Conservation (phyloP, 2,113 vertebrate genomes). For the Fregetta grallaria region DNA sequence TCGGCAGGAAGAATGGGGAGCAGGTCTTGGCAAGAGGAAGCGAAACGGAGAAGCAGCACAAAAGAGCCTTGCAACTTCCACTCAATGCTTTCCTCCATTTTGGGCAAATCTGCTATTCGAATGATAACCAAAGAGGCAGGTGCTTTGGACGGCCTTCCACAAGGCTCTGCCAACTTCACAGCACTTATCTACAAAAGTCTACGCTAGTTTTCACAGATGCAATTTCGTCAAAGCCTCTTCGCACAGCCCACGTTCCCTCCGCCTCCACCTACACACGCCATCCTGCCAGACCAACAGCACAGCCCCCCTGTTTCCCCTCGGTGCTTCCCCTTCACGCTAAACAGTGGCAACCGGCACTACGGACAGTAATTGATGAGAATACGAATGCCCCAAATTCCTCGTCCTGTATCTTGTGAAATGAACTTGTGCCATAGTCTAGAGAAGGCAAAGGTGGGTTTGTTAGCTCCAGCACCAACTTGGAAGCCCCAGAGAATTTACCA, state of each 20-base stretch:
- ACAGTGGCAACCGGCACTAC: background rate
- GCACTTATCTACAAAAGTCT: background rate
- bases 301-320: background rate
- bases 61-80: slow-evolving; percentile 35
- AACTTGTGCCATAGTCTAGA: background rate
- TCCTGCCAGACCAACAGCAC: background rate
- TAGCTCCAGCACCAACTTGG: background rate
- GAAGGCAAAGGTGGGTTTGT: background rate
- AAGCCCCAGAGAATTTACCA: background rate
- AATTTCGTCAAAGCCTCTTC: background rate
- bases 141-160: slow-evolving; percentile 13
- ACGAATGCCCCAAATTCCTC: background rate
- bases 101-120: background rate
- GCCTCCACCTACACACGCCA: background rate
- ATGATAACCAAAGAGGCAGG: slow-evolving; percentile 33
- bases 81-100: slow-evolving; percentile 17
- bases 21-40: slow-evolving; percentile 32
- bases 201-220: background rate
- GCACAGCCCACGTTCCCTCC: background rate
- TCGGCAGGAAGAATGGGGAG: background rate
- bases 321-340: background rate
- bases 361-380: background rate
- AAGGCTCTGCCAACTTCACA: slow-evolving; percentile 23
- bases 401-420: fast-evolving
- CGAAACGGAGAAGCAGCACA: background rate